Evolutionary conservation across 2,113 vertebrate species (phyloP).

Genomic region (Falco punctatus): DNA sequence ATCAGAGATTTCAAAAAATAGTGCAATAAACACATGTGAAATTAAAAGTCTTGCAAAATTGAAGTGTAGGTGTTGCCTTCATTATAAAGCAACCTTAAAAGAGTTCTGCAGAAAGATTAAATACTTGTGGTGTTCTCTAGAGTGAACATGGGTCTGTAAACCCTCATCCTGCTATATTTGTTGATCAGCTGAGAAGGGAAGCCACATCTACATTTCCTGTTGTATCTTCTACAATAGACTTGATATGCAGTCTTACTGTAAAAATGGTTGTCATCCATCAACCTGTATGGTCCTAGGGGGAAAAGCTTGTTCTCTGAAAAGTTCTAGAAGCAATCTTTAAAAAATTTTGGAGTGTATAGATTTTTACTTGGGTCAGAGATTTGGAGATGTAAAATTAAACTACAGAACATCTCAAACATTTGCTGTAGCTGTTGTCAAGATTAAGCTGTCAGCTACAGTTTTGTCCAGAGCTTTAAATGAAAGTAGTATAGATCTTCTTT

Average conservation of each 20-base stretch:
- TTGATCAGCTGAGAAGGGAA: neutral
- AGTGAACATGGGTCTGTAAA: neutral
- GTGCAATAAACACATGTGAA: neutral
- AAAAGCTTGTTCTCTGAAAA: neutral
- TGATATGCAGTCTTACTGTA: neutral
- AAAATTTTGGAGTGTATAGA: neutral
- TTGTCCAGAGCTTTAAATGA: neutral
- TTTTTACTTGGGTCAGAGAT: neutral
- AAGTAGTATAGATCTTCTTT: neutral
- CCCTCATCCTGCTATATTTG: neutral
- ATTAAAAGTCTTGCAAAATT: neutral
- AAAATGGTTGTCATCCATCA: neutral
- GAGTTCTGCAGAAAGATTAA: neutral
- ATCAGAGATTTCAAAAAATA: neutral
- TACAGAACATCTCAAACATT: neutral
- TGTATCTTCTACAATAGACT: neutral
- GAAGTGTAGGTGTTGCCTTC: neutral
- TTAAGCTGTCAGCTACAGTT: neutral
- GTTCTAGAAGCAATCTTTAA: neutral
- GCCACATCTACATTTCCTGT: neutral
- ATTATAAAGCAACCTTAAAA: neutral
- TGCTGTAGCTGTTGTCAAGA: neutral
- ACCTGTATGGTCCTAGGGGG: neutral
- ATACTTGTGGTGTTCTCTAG: neutral
- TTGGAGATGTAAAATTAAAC: neutral